Base-by-base conservation (phyloP, 2,113 vertebrate genomes). In the Cryptomyrus ogoouensis region DNA sequence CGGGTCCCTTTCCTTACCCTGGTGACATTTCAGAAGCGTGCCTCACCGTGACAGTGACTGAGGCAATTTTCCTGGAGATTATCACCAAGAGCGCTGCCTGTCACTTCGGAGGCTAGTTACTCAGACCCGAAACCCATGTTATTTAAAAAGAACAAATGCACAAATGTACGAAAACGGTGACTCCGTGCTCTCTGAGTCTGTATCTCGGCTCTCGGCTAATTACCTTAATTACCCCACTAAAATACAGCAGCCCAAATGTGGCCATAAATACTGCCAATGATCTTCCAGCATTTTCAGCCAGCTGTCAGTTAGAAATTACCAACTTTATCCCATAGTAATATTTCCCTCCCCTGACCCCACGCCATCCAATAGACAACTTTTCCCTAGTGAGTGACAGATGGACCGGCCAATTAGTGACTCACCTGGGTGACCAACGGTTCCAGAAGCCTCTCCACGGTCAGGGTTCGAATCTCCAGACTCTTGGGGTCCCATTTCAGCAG, bases 401-500 rank as follows among this genome's bases (percentile, higher is more conserved):
- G 15, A 3, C 1, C 15, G 17, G 15, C 52, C 50, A n/a, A 24
- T 24, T n/a, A 4, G n/a, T 46, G n/a, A 89, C 91, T 49, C 95
- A 96, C 96, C 96, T 97, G 96, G 91, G 96, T 96, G 91, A 97
- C 96, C 93, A 97, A 91, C 1, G 96, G 96, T 93, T 97, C 96
- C 95, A 97, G 92, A 90, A 97, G 94, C 91, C 96, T 93, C 93
- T 97, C 96, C 92, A 97, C 96, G 19, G 96, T 97, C 93, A 97
- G 92, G 53, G 96, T 97, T 90, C 96, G 95, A 87, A 97, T 97
- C 94, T 97, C 96, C 91, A 97, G 94, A 92, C 95, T 96, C 94
- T 97, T 97, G 46, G 96, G 96, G 92, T 97, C 96, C 96, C 96
- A 97, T 95, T 97, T 96, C 91, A 97, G 92, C 89, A 97, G 94